Evolutionary conservation across 2,113 vertebrate species (phyloP), one percentile per base, ranked within the genome.

Genomic region (Pseudorasbora parva): DNA sequence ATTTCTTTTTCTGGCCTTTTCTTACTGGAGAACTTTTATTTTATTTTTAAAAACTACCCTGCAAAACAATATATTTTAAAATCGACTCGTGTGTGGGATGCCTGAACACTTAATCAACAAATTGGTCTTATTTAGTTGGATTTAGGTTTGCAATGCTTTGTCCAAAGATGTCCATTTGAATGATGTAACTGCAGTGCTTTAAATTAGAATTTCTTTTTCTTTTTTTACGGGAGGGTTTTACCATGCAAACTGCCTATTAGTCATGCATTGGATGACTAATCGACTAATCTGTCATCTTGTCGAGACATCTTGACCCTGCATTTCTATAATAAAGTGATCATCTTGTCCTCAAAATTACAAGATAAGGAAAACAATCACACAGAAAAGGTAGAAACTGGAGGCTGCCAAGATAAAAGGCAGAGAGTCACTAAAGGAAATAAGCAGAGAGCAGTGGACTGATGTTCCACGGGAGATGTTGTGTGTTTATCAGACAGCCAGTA

Each of bases 381-480:
- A 88, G 30, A 84, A 79, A 69, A 82, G 57, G 37, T 57, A 43
- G 12, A 82, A 37, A 69, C 27, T 69, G 57, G 59, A 73, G 66
- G 41, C 57, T 68, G 74, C 85, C 82, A 86, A 84, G 64, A 86
- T 54, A 54, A 54, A 54, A 54, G 47, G 76, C 88, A 88, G 87
- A 90, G 75, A 81, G 85, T 84, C 86, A 87, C 89, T 87, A 90
- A 88, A 92, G 90, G 93, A 94, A 94, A 94, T 93, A 94, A 94
- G 92, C 91, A 91, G 83, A 89, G 84, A 84, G 88, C 89, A 91
- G 88, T 93, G 92, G 87, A 90, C 90, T 91, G 89, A 91, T 91
- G 89, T 90, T 77, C 86, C 86, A 89, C 90, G 91, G 89, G 92
- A 91, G 91, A 91, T 89, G 92, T 89, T 69, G 89, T 78, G 90